Percentiles rank a stretch among this genome's conserved stretches.
Evolutionary conservation across 2,888 invertebrate species (phyloP).

Genomic region (Microplitis manilae): DNA sequence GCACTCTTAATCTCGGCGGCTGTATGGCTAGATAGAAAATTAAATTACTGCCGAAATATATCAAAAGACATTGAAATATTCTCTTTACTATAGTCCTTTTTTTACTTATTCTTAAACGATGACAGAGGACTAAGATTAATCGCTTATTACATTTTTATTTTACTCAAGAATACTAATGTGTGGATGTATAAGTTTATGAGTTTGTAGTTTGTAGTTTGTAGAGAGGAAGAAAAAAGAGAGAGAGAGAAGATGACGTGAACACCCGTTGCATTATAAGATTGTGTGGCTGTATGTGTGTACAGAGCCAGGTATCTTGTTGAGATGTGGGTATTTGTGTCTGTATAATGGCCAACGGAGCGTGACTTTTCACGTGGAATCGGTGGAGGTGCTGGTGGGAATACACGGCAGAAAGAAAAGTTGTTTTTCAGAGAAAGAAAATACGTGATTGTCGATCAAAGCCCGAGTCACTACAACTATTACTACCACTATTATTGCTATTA

Average conservation of each 20-base stretch:
- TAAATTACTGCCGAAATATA: slow-evolving; percentile 18
- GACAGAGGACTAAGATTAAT: slow-evolving; percentile 33
- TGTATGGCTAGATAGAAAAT: neutral
- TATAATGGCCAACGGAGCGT: slow-evolving; percentile 62
- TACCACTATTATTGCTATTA: no score
- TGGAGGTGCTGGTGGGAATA: slow-evolving; percentile 38
- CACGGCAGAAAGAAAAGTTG: slow-evolving; percentile 23
- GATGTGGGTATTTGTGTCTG: neutral
- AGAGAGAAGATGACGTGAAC: slow-evolving; percentile 43
- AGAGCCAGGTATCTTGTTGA: no score
- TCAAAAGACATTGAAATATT: slow-evolving; percentile 16
- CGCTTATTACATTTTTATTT: slow-evolving; percentile 12
- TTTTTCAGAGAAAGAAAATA: slow-evolving; percentile 28
- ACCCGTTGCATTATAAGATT: slow-evolving; percentile 59
- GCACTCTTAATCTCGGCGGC: neutral
- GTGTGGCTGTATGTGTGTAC: slow-evolving; percentile 50
- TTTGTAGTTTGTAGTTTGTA: slow-evolving; percentile 8
- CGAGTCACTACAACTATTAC: no score
- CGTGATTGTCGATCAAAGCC: neutral
- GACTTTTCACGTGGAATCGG: slow-evolving; percentile 65
- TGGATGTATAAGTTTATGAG: slow-evolving; percentile 23
- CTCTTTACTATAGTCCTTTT: slow-evolving; percentile 1
- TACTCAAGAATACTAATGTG: neutral
- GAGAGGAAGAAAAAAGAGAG: neutral
- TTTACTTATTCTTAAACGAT: neutral